phyloP scores from a whole-genome alignment of 1,140 invertebrate species.

The Ctenoplectra terminalis region DNA sequence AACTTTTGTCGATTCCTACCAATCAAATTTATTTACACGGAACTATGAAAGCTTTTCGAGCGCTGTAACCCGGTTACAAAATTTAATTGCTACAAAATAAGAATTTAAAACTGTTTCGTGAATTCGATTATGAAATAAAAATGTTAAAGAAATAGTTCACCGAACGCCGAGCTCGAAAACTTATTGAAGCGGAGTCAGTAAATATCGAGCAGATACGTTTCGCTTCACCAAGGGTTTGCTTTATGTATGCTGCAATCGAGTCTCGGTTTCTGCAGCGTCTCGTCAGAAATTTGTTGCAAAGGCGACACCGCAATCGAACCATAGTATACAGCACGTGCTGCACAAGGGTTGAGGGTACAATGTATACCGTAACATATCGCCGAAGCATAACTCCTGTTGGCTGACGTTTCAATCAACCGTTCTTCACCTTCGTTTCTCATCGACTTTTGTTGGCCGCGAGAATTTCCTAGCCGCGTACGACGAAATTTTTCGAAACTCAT shows the following conservation, averaged over 20 bases:
- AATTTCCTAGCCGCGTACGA: slow-evolving; percentile 32
- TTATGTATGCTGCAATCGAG: slow-evolving; percentile 1
- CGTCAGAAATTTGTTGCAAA: slow-evolving; percentile 5
- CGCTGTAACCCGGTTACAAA: too few species aligned
- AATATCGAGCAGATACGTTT: not conserved
- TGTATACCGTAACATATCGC: slow-evolving; percentile 26
- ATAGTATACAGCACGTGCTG: slow-evolving; percentile 12
- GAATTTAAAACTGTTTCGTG: not conserved
- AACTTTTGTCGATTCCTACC: too few species aligned
- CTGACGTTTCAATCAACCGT: slow-evolving; percentile 77
- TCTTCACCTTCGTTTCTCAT: slow-evolving; percentile 57
- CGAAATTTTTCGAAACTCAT: slow-evolving; percentile 2
- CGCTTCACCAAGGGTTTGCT: slow-evolving; percentile 21
- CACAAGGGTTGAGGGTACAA: slow-evolving; percentile 38
- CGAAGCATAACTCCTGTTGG: slow-evolving; percentile 71
- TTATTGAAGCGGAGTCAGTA: not conserved
- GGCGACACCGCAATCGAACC: slow-evolving; percentile 18
- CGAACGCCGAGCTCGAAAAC: not conserved
- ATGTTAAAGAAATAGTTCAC: not conserved
- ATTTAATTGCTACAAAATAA: not conserved
- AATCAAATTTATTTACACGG: too few species aligned
- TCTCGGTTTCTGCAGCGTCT: not conserved
- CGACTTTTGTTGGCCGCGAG: slow-evolving; percentile 56
- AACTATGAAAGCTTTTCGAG: not conserved
- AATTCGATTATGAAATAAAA: too few species aligned